These are phyloP conservation scores for Tromatobia lineatoria DNA, from an alignment of 2,888 invertebrate genomes.

Conservation along the genomic window DNA sequence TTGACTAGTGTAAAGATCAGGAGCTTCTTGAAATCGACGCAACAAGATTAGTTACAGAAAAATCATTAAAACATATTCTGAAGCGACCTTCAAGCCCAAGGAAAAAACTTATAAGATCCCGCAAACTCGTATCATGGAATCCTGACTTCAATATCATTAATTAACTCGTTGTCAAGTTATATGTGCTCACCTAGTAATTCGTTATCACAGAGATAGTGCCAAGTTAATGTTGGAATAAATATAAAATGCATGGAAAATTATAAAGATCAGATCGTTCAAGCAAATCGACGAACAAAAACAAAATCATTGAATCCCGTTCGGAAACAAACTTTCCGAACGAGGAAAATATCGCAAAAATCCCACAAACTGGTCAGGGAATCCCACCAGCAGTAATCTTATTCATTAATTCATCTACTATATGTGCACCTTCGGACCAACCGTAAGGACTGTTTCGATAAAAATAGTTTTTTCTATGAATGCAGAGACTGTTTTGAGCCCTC, in stretches of 20 bases:
- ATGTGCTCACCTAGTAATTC: neutral
- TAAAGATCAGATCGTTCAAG: neutral
- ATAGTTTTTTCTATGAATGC: too few species aligned
- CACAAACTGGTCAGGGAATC: neutral
- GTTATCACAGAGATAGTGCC: neutral
- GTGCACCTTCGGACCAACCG: too few species aligned
- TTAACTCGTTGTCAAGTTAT: neutral
- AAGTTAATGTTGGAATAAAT: neutral
- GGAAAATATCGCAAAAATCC: neutral
- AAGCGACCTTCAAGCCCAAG: neutral
- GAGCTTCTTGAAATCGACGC: neutral
- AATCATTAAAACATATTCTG: neutral
- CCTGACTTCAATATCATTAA: neutral
- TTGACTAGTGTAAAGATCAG: too few species aligned
- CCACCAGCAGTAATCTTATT: neutral
- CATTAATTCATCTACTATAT: neutral
- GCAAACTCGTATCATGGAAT: neutral
- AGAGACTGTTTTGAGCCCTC: too few species aligned
- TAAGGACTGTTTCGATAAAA: too few species aligned
- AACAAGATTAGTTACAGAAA: neutral
- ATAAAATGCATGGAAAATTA: neutral
- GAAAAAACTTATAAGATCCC: neutral
- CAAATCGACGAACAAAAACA: slow-evolving; percentile 2
- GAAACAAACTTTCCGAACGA: slow-evolving; percentile 26
- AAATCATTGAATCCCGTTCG: slow-evolving; percentile 33